Evolutionary conservation across 92 coral and sea anemone species (phyloP).

Genomic region (Epizoanthus illoricatus): DNA sequence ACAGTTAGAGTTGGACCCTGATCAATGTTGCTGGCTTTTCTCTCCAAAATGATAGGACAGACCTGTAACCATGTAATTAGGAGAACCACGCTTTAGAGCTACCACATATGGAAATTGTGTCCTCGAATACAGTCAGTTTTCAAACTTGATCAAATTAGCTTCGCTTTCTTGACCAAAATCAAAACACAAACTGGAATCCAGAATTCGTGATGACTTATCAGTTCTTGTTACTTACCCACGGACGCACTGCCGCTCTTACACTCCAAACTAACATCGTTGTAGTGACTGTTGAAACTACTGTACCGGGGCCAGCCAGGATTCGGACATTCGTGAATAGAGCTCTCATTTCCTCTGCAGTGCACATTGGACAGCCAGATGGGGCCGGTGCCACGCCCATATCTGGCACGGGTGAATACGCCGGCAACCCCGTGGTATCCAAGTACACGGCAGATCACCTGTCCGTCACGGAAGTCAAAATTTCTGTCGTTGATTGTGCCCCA

Average conservation of each 20-base stretch:
- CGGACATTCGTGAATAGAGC: slow-evolving; percentile 2
- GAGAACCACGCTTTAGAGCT: too few species aligned
- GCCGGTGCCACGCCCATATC: slow-evolving; percentile 33
- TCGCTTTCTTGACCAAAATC: too few species aligned
- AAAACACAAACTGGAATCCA: too few species aligned
- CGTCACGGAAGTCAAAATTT: slow-evolving; percentile 27
- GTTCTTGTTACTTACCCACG: slow-evolving; percentile 1
- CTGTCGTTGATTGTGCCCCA: slow-evolving; percentile 36
- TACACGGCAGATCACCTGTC: slow-evolving; percentile 32
- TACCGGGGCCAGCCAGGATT: not conserved
- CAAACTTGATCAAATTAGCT: too few species aligned
- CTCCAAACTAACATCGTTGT: slow-evolving; percentile 21
- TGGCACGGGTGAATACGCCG: not conserved
- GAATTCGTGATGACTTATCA: too few species aligned
- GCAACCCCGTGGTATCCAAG: slow-evolving; percentile 25
- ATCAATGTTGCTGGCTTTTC: too few species aligned
- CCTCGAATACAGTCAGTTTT: too few species aligned
- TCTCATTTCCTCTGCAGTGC: slow-evolving; percentile 16
- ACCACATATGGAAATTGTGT: too few species aligned
- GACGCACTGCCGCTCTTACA: slow-evolving; percentile 15
- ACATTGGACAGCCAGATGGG: slow-evolving; percentile 17
- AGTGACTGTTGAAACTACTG: not conserved
- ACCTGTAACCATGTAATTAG: too few species aligned
- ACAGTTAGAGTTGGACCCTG: too few species aligned
- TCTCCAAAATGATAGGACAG: too few species aligned